These are phyloP conservation scores for Branchellion lobata DNA, from an alignment of 2,888 invertebrate genomes.

Conservation along the genomic window DNA sequence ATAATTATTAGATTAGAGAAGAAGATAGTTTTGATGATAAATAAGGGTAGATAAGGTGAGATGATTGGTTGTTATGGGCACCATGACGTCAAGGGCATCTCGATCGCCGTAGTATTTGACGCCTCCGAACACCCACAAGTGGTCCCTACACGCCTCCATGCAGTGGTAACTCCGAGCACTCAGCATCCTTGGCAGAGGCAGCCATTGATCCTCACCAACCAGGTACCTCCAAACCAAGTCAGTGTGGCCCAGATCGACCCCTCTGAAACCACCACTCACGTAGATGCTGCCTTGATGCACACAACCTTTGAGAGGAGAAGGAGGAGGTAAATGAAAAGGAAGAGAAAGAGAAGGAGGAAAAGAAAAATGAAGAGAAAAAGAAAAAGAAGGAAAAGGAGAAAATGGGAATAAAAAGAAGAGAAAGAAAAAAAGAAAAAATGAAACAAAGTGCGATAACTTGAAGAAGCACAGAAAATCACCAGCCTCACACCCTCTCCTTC, in stretches of 20 bases:
- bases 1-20: too few species aligned
- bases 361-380: too few species aligned
- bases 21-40: too few species aligned
- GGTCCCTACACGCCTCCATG: constrained; percentile 54
- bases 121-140: constrained; percentile 56
- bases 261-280: constrained; percentile 54
- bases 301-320: constrained; percentile 44
- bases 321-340: background rate
- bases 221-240: constrained; percentile 55
- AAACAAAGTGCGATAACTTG: background rate
- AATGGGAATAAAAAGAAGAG: background rate
- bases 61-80: too few species aligned
- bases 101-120: constrained; percentile 45
- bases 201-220: constrained; percentile 54
- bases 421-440: background rate
- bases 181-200: constrained; percentile 53
- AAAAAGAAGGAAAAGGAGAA: too few species aligned
- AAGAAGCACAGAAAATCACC: background rate
- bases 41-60: too few species aligned
- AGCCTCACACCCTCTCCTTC: background rate
- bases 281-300: constrained; percentile 51
- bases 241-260: constrained; percentile 49
- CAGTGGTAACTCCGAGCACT: constrained; percentile 57
- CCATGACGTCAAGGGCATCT: constrained; percentile 48
- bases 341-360: too few species aligned